A percentile compares a stretch with the other conserved stretches of the same genome.
These are phyloP conservation scores for Aleadryas rufinucha DNA, from an alignment of 2,113 vertebrate species.

Conservation along the genomic window DNA sequence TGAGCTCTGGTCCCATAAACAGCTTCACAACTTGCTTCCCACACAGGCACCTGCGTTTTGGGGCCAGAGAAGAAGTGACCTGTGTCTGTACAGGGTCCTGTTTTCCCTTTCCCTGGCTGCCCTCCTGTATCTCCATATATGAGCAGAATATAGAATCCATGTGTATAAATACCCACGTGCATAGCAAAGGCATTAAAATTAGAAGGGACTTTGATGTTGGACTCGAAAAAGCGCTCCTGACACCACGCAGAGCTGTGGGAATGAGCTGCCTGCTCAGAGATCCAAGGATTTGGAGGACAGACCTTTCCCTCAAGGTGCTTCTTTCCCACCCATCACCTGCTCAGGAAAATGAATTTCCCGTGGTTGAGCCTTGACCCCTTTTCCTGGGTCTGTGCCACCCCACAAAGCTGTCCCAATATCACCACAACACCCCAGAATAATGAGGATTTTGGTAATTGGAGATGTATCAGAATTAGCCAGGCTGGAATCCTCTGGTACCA, in stretches of 20 bases:
- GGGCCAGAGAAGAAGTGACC: not conserved
- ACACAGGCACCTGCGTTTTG: slow-evolving; percentile 11
- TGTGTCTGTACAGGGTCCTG: too few species aligned
- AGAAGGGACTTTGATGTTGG: slow-evolving; percentile 14
- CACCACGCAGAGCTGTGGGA: not conserved
- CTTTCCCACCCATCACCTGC: not conserved
- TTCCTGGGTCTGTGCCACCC: not conserved
- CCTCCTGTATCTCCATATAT: not conserved
- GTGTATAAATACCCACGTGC: not conserved
- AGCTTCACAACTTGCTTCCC: not conserved
- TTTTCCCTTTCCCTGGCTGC: not conserved
- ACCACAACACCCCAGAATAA: not conserved
- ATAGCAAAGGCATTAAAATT: not conserved
- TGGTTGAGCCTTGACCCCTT: not conserved
- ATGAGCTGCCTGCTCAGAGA: not conserved
- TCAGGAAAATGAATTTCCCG: not conserved
- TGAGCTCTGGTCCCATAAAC: not conserved
- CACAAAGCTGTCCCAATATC: not conserved
- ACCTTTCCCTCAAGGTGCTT: not conserved
- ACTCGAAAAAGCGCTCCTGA: not conserved
- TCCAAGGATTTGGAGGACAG: not conserved
- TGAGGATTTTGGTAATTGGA: not conserved
- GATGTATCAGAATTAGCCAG: not conserved
- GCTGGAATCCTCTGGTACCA: not conserved
- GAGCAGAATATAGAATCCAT: not conserved